Base-by-base conservation (phyloP, 2,797 vertebrate species). In the Urophycis tenuis region DNA sequence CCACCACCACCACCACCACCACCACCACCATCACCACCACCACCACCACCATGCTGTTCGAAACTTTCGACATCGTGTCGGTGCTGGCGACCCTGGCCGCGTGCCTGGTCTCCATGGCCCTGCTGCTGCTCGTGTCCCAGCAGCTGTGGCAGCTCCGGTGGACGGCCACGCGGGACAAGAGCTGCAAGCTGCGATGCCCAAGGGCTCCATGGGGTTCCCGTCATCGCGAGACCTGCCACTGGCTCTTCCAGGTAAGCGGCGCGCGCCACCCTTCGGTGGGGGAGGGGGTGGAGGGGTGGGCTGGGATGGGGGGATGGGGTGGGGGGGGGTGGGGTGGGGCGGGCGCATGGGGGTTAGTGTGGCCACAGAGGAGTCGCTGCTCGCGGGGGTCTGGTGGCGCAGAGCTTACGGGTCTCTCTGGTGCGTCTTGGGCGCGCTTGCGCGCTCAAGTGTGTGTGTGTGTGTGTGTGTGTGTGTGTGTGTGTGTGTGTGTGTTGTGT, bases 171-270 rank as follows among this genome's bases (percentile, higher is more conserved):
- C 94, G 97, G 83, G 97, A 98, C 92, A 96, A 95, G 89, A 95
- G 91, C 94, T 97, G 95, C 94, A 96, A 96, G 87, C 91, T 98
- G 75, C 97, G 75, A 96, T 98, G 92, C 97, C 97, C 49, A 96
- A 95, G 84, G 97, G 97, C 83, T 98, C 96, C 88, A 98, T 98
- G 97, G 97, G 97, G 83, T 97, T 98, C 93, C 96, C 77, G 92
- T 98, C 88, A 94, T 98, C 90, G 97, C 82, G 97, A 98, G 90
- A 98, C 96, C 79, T 97, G 96, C 93, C 97, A 98, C 94, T 98
- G 97, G 97, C 92, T 98, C 76, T 89, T 98, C 77, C 96, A 98
- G 96, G 97, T 98, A 96, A 96, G 95, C 77, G 82, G 82, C 78
- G 82, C 72, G 75, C 77, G n/a, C n/a, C n/a, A n/a, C n/a, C n/a